phyloP scores from a whole-genome alignment of 2,797 vertebrate genomes.

The Benthosema pterotum region DNA sequence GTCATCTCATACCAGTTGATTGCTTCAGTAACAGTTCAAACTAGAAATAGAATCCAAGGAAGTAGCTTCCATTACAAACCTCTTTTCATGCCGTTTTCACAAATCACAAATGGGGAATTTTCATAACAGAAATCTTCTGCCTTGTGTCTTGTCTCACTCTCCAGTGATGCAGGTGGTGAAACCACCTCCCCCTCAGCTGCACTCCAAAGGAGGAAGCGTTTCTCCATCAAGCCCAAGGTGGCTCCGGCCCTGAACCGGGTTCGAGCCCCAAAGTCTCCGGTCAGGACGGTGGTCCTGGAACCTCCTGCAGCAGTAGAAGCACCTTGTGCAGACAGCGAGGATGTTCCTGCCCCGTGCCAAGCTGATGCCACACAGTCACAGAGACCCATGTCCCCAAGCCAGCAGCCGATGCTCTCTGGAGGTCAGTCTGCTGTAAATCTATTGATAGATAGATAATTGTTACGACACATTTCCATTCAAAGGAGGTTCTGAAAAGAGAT shows the following conservation, averaged over 20 bases:
- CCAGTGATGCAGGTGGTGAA: slow-evolving; percentile 60
- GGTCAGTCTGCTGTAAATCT: too few species aligned
- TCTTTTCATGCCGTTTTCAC: too few species aligned
- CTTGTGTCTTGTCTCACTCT: slow-evolving; percentile 42
- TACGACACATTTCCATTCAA: too few species aligned
- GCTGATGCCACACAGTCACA: slow-evolving; percentile 34
- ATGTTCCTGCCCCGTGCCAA: slow-evolving; percentile 23
- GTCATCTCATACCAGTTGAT: too few species aligned
- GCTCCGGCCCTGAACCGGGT: slow-evolving; percentile 64
- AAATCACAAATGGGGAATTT: too few species aligned
- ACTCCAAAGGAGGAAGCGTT: slow-evolving; percentile 88
- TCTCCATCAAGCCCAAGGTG: slow-evolving; percentile 86
- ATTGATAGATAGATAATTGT: too few species aligned
- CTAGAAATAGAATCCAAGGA: too few species aligned
- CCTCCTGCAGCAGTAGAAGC: slow-evolving; percentile 24
- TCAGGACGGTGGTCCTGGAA: slow-evolving; percentile 52
- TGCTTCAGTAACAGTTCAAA: too few species aligned
- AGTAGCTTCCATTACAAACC: too few species aligned
- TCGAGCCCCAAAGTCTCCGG: slow-evolving; percentile 68
- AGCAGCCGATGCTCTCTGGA: too few species aligned
- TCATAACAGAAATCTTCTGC: background rate
- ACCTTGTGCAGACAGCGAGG: slow-evolving; percentile 22
- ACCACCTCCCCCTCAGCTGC: slow-evolving; percentile 63
- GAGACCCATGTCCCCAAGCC: slow-evolving; percentile 65
- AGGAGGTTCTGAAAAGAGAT: too few species aligned